Base-by-base conservation (phyloP, 2,113 vertebrate species). In the Loxodonta africana region DNA sequence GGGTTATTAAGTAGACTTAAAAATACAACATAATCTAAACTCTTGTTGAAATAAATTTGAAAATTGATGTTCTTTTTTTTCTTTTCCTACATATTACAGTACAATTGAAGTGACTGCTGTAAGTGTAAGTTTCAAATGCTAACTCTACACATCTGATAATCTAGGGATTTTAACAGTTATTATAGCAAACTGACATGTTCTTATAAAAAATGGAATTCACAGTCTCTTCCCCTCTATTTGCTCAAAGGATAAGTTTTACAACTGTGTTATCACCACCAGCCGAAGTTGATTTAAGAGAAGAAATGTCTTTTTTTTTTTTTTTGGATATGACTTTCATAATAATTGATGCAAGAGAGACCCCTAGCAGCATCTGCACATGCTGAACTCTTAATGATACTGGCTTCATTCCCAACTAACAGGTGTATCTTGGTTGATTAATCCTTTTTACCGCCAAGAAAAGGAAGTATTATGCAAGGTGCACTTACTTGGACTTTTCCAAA, bases 311-410 rank as follows among this genome's bases (percentile, higher is more conserved):
- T 71, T 48, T 5, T 69, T 90, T 21, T 87, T 14, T 33, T 89
- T 44, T 67, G 96, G 37, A 8, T 44, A 46, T 86, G 82, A 26
- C 44, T 95, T 53, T 53, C 17, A 82, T 95, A 82, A 80, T n/a
- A 96, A 53, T 87, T 96, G 51, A 83, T 97, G 30, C 26, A 97
- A 97, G 92, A 94, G 77, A 96, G 67, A 97, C 25, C 5, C 83
- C 67, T 90, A 97, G 60, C 44, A 97, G 18, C 26, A 81, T 82
- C 51, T 93, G 17, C 67, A 93, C 62, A 88, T 84, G 87, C 90
- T 96, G 91, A 94, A 89, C 44, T 67, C 90, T 92, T 53, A 87
- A 28, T 46, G 11, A 69, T 21, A 30, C 78, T 88, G 14, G 11
- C 69, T 96, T 86, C 26, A 48, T 63, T 96, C 46, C 76, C 71